Conservation (phyloP, 2,113 vertebrate genomes). For the Poeciliopsis turrubarensis region DNA sequence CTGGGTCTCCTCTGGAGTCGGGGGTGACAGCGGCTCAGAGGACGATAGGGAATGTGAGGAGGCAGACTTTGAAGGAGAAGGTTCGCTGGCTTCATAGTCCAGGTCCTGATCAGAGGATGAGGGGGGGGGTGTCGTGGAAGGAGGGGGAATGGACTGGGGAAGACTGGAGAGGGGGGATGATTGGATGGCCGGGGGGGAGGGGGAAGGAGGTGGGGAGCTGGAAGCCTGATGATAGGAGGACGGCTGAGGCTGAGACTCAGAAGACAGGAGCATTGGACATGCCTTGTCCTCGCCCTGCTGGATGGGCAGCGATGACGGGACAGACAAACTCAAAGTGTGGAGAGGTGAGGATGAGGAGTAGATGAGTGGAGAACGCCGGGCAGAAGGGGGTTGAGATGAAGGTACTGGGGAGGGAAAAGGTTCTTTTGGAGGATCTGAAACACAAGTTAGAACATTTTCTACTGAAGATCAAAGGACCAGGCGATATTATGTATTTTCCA, state of each 20-base stretch:
- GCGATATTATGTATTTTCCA: too few species aligned
- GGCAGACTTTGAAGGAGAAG: conserved; percentile 50
- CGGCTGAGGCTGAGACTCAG: conserved; percentile 22
- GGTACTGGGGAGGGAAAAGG: conserved; percentile 37
- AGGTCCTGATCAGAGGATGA: conserved; percentile 64
- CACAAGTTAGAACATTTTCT: background rate
- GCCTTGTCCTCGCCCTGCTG: conserved; percentile 31
- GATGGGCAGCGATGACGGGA: conserved; percentile 40
- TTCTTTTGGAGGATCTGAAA: conserved; percentile 67
- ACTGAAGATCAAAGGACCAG: background rate
- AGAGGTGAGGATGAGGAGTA: conserved; percentile 60
- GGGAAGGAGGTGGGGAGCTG: conserved; percentile 56
- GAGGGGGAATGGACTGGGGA: conserved; percentile 63
- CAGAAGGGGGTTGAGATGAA: conserved; percentile 54
- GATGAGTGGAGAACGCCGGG: conserved; percentile 56
- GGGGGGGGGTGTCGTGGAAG: conserved; percentile 64
- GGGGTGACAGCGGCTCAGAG: conserved; percentile 67
- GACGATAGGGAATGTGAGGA: conserved; percentile 64
- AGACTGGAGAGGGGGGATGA: conserved; percentile 60
- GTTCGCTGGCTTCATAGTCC: conserved; percentile 54
- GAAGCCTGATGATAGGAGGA: conserved; percentile 48
- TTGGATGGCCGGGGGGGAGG: conserved; percentile 53
- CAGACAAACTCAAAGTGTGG: conserved; percentile 54
- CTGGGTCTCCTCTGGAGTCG: conserved; percentile 78
- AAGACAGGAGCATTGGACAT: background rate